Base-by-base conservation (phyloP, 1,140 invertebrate genomes). In the Apis dorsata region DNA sequence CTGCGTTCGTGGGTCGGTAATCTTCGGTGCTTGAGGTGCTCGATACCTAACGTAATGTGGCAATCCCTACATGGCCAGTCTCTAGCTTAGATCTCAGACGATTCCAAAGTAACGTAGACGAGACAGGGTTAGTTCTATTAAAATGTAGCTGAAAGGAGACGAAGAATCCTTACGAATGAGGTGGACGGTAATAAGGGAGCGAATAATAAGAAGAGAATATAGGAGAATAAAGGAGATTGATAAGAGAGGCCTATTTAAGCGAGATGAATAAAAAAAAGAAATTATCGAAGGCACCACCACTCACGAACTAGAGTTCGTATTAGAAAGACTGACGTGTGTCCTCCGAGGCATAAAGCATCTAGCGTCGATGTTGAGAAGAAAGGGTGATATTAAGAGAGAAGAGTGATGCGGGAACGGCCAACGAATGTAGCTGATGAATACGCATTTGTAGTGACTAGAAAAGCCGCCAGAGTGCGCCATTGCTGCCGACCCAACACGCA, bases 51-150 rank as follows among this genome's bases (percentile, higher is more conserved):
- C 19, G n/a, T 12, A 19, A 44, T 44, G 34, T 55, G 69, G 84
- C 78, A 81, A 86, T 86, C 83, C 60, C 4, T 81, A 79, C 69
- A 53, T 76, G 87, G 87, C 87, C 87, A 86, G 81, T 84, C 66
- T 80, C 86, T 80, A 88, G 78, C 79, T 79, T 88, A 89, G 88
- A 89, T 89, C 88, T 89, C 88, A 86, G 74, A 89, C 80, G 81
- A 89, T 86, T 89, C 83, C 88, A 85, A 89, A 89, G 87, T 81
- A 69, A 12, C 7, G 53, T 75, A 70, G 79, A 57, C 74, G 62
- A 28, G 80, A 79, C 59, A 21, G 34, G 66, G 76, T 80, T 70
- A 66, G 72, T 53, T 28, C 77, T 74, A 62, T 84, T 51, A 44
- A 24, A 24, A 55, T 19, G 69, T 55, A 24, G 51, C n/a, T 9